phyloP scores from a whole-genome alignment of 2,888 invertebrate species.

The Cryptocephalus moraei region DNA sequence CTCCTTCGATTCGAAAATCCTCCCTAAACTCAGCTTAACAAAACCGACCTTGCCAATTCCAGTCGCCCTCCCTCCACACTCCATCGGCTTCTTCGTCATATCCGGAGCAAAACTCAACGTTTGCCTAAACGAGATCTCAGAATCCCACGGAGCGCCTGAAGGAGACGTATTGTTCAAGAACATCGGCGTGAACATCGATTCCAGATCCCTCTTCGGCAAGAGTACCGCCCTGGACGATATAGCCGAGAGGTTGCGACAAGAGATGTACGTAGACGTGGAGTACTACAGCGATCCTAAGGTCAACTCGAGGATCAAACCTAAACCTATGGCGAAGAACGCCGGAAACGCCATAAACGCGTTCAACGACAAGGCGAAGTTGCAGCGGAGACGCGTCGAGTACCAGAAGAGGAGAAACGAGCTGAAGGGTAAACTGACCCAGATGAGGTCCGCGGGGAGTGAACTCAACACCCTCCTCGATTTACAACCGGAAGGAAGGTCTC shows the following conservation, averaged over 20 bases:
- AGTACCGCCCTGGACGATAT: constrained; percentile 32
- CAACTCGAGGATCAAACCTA: neutral
- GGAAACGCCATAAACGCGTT: constrained; percentile 11
- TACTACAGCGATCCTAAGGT: constrained; percentile 15
- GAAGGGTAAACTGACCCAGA: constrained; percentile 6
- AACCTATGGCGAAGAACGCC: constrained; percentile 8
- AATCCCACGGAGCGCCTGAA: constrained; percentile 22
- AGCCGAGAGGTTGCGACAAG: constrained; percentile 20
- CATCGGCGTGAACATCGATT: constrained; percentile 34
- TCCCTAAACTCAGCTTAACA: constrained; percentile 35
- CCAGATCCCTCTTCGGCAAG: constrained; percentile 6
- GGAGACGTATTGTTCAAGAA: constrained; percentile 32
- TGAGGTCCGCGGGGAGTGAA: constrained; percentile 5
- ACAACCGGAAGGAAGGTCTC: neutral
- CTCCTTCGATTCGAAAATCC: constrained; percentile 24
- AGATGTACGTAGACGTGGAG: constrained; percentile 26
- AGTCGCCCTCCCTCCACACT: constrained; percentile 52
- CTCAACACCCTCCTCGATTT: constrained; percentile 14
- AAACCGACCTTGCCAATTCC: constrained; percentile 40
- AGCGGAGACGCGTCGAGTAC: constrained; percentile 12
- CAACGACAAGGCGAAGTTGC: constrained; percentile 14
- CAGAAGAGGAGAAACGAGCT: constrained; percentile 10
- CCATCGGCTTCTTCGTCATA: constrained; percentile 67
- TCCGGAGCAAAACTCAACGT: constrained; percentile 53
- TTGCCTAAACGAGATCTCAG: constrained; percentile 37